A percentile compares a stretch with the other conserved stretches of the same genome.
These are phyloP conservation scores for Eupsilia transversa DNA, from an alignment of 2,888 invertebrate species.

Conservation along the genomic window DNA sequence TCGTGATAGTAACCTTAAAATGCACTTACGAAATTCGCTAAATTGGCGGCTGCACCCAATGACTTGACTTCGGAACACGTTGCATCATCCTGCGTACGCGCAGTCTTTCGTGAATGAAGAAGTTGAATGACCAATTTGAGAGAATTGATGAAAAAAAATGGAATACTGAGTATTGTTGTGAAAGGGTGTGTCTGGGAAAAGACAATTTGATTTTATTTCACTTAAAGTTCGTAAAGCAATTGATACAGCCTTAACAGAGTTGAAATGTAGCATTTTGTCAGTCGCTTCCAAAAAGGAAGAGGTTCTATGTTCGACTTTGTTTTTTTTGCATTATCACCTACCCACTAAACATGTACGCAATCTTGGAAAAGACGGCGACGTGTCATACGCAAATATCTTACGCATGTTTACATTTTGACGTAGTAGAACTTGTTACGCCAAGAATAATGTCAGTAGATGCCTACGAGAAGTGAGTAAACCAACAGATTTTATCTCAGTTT, in stretches of 20 bases:
- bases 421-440: constrained; percentile 11
- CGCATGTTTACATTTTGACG: constrained; percentile 32
- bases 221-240: neutral
- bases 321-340: constrained; percentile 22
- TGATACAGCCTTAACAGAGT: neutral
- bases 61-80: constrained; percentile 44
- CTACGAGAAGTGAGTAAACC: neutral
- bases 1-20: constrained; percentile 58
- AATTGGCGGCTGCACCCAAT: constrained; percentile 45
- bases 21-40: constrained; percentile 42
- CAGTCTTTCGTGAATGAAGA: constrained; percentile 32
- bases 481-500: constrained; percentile 1
- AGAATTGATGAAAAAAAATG: neutral
- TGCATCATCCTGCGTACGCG: constrained; percentile 55
- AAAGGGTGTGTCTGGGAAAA: neutral
- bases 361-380: neutral
- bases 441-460: neutral
- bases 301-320: no score
- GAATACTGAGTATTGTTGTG: neutral
- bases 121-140: constrained; percentile 52
- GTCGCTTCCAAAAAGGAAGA: no score
- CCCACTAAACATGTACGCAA: constrained; percentile 14
- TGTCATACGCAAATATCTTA: constrained; percentile 37
- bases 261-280: neutral
- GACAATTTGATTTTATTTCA: neutral